Percentiles rank a stretch among this genome's conserved stretches.
These are phyloP conservation scores for Micromesistius poutassou DNA, from an alignment of 2,797 vertebrate genomes.

Conservation along the genomic window DNA sequence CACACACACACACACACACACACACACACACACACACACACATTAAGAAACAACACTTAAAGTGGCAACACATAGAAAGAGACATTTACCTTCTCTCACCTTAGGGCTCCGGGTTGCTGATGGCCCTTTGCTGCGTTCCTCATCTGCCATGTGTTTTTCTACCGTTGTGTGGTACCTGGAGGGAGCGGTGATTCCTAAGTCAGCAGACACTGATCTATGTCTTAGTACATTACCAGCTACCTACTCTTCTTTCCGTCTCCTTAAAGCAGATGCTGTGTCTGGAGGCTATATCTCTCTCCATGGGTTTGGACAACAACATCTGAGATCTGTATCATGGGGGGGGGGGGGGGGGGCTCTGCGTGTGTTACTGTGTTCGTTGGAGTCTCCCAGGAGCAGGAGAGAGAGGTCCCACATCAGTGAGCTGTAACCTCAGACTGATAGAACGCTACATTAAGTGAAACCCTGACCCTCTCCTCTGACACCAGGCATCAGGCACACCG, in stretches of 20 bases:
- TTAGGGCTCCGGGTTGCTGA: conserved; percentile 44
- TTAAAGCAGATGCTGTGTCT: neutral
- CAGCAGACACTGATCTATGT: conserved; percentile 57
- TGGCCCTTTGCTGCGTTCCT: conserved; percentile 36
- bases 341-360: conserved; percentile 34
- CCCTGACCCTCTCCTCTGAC: conserved; percentile 40
- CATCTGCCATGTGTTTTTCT: conserved; percentile 59
- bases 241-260: neutral
- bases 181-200: conserved; percentile 42
- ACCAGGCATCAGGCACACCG: conserved; percentile 47
- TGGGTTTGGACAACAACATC: conserved; percentile 59
- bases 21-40: conserved; percentile 8
- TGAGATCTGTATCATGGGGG: conserved; percentile 73
- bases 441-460: conserved; percentile 61
- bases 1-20: neutral
- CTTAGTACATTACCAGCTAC: conserved; percentile 27
- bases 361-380: conserved; percentile 40
- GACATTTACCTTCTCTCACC: conserved; percentile 37
- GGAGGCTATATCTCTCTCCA: conserved; percentile 23
- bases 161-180: conserved; percentile 24
- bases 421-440: conserved; percentile 68
- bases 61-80: conserved; percentile 26
- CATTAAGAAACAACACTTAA: neutral
- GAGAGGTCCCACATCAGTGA: conserved; percentile 54
- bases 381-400: conserved; percentile 57